Evolutionary conservation across 2,797 vertebrate genomes (phyloP), one percentile per base, ranked within the genome.

Genomic region (Tokudaia muenninki): DNA sequence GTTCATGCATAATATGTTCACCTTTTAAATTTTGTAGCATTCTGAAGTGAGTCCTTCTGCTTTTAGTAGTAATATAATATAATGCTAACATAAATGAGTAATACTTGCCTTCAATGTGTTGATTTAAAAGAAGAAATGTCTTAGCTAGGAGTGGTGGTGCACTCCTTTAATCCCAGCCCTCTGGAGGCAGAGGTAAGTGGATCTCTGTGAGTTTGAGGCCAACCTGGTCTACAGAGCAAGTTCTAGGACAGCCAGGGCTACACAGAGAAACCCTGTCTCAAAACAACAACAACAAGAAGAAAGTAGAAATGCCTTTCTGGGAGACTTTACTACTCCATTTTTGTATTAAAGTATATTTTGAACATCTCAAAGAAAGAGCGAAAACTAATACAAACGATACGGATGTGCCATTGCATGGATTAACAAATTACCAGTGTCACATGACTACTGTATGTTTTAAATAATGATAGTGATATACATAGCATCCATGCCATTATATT

Each of bases 1-100:
- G 96, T 91, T 97, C 91, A 87, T 95, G 80, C 91, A 94, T 93
- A 90, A 17, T 96, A 96, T 97, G 97, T 97, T 95, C 65, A 94
- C 34, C 65, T 95, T 95, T 97, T 89, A 93, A 96, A 91, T 91
- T 75, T 44, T 67, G n/a, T 87, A 92, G 92, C 77, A 29, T 97
- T 96, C 95, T 95, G n/a, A 90, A 95, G 77, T 96, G 91, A 96
- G 87, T 96, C 67, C 67, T 96, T 96, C 91, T 77, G 94, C 74
- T 92, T 95, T 94, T 94, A 96, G 59, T 92, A 65, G 61, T 87
- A 70, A 52, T 83, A 50, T 91, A 81, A 59, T 94, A 50, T 91
- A 81, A 59, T 94, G 37, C 37, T 78, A 79, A 11, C 75, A 59
- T 24, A 92, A 91, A 52, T 84, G 72, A 96, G 16, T 84, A 82